phyloP scores from a whole-genome alignment of 2,888 invertebrate species.

The Parochlus steinenii region DNA sequence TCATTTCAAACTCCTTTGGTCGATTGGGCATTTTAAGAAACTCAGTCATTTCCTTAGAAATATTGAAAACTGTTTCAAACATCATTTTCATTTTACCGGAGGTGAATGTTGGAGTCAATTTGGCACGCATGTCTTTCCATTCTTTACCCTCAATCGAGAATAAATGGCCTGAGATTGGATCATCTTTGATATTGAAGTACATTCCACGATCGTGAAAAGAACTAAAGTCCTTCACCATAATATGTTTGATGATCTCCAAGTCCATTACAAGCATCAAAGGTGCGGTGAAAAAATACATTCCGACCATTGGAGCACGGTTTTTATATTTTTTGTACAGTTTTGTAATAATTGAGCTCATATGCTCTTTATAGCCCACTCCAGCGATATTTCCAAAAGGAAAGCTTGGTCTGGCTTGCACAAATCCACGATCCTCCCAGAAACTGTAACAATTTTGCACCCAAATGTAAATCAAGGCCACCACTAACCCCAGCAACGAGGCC shows the following conservation, averaged over 20 bases:
- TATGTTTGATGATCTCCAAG: constrained; percentile 18
- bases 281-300: constrained; percentile 22
- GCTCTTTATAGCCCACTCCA: constrained; percentile 13
- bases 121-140: constrained; percentile 1
- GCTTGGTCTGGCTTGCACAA: constrained; percentile 13
- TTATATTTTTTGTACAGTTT: constrained; percentile 18
- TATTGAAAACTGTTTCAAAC: background rate
- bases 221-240: constrained; percentile 23
- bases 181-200: background rate
- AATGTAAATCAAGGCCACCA: background rate
- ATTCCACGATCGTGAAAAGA: background rate
- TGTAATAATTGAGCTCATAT: background rate
- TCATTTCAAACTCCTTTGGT: constrained; percentile 16
- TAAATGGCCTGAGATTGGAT: constrained; percentile 1
- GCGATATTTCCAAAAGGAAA: constrained; percentile 15
- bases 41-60: background rate
- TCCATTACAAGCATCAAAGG: constrained; percentile 17
- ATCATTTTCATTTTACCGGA: constrained; percentile 1
- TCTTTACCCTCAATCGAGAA: constrained; percentile 1
- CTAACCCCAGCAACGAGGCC: no score
- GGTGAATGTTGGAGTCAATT: constrained; percentile 4
- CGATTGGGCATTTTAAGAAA: background rate
- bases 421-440: constrained; percentile 14
- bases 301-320: constrained; percentile 22
- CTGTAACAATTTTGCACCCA: constrained; percentile 4